Percentiles rank a stretch among this genome's conserved stretches.
These are phyloP conservation scores for Ochotona curzoniae DNA, from an alignment of 2,113 vertebrate species.

Conservation along the genomic window DNA sequence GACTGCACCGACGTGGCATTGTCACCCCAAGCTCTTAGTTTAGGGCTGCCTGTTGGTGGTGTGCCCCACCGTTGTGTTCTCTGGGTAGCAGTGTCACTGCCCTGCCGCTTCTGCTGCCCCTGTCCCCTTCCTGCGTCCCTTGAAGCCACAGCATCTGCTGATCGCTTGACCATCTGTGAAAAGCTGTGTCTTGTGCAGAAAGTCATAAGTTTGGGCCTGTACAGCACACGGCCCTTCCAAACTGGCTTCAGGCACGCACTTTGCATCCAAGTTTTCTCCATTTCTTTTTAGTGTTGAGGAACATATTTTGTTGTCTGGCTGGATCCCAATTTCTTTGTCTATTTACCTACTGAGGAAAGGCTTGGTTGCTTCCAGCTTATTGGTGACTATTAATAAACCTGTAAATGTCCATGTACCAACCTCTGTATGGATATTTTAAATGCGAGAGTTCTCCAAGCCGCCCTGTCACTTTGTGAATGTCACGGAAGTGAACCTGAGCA, in stretches of 20 bases:
- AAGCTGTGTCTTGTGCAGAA: background rate
- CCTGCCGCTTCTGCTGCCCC: no score
- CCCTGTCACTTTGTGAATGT: background rate
- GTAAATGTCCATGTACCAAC: no score
- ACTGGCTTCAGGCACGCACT: background rate
- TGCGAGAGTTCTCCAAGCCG: background rate
- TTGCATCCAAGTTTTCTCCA: background rate
- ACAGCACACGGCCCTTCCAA: background rate
- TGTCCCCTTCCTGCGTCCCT: background rate
- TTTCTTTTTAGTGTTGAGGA: background rate
- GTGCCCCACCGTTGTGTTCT: no score
- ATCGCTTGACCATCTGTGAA: background rate
- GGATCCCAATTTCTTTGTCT: background rate
- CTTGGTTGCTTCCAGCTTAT: background rate
- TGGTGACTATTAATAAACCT: background rate
- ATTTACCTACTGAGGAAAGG: background rate
- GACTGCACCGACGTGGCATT: no score
- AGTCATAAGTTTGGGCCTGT: no score
- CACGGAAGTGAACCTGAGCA: accelerated
- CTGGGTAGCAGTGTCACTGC: background rate
- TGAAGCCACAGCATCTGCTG: background rate
- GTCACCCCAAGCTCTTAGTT: background rate
- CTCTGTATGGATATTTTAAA: background rate
- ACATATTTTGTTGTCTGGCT: background rate
- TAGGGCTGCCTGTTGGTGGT: background rate